Conservation (phyloP, 2,797 vertebrate species). For the Myotis vivesi region DNA sequence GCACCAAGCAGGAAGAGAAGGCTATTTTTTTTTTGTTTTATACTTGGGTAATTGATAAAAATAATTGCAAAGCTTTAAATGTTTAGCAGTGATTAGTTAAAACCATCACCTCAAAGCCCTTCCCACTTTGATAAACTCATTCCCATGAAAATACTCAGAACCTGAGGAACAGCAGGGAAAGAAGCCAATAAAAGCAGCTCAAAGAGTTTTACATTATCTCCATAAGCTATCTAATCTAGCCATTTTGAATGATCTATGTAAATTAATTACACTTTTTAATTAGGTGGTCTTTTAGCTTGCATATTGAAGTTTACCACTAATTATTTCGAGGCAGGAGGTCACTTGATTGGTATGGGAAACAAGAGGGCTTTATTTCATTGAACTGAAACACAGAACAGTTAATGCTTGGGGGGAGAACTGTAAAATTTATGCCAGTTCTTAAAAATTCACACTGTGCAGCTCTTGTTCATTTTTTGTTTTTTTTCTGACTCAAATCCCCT, state of each 20-base stretch:
- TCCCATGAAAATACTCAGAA: conserved; percentile 74
- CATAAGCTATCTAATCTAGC: conserved; percentile 78
- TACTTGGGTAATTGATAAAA: conserved; percentile 70
- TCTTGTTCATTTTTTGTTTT: conserved; percentile 70
- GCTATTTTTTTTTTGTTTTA: conserved; percentile 54
- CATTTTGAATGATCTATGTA: conserved; percentile 82
- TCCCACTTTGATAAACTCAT: conserved; percentile 69
- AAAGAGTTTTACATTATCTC: conserved; percentile 80
- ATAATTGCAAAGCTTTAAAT: conserved; percentile 73
- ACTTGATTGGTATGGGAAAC: conserved; percentile 80
- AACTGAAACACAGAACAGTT: conserved; percentile 78
- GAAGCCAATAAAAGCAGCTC: conserved; percentile 77
- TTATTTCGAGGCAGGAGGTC: conserved; percentile 79
- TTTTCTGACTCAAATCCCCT: conserved; percentile 57
- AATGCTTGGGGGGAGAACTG: conserved; percentile 53
- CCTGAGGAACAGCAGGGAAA: conserved; percentile 76
- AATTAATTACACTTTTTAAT: conserved; percentile 86
- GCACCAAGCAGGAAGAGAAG: conserved; percentile 59
- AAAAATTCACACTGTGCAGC: conserved; percentile 76
- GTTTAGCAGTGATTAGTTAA: conserved; percentile 70
- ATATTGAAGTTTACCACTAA: conserved; percentile 83
- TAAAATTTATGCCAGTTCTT: conserved; percentile 74
- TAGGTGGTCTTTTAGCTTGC: conserved; percentile 84
- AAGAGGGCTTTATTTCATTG: conserved; percentile 83
- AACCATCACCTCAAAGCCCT: conserved; percentile 68